phyloP scores from a whole-genome alignment of 2,888 invertebrate genomes.

The Platerodrilus igneus region DNA sequence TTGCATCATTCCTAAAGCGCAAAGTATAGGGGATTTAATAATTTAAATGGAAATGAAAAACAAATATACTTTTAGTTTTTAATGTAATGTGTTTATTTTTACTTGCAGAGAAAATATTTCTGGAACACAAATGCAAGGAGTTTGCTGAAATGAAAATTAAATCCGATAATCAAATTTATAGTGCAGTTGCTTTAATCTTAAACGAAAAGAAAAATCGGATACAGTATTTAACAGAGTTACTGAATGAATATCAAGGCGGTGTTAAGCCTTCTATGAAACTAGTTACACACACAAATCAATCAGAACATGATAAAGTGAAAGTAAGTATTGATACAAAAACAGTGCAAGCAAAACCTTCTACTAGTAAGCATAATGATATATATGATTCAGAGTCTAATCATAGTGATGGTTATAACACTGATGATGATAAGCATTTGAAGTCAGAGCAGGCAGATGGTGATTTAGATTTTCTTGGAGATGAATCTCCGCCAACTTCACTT shows the following conservation, averaged over 20 bases:
- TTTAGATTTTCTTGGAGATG: conserved; percentile 23
- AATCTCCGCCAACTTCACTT: conserved; percentile 14
- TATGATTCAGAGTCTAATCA: conserved; percentile 30
- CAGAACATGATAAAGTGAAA: not conserved
- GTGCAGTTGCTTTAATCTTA: conserved; percentile 37
- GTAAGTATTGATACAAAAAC: conserved; percentile 9
- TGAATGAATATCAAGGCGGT: conserved; percentile 33
- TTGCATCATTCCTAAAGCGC: no score
- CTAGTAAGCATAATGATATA: conserved; percentile 18
- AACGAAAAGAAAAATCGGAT: conserved; percentile 44
- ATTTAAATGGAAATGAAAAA: no score
- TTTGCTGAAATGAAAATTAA: conserved; percentile 23
- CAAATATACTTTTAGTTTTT: no score
- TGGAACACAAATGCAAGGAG: conserved; percentile 20
- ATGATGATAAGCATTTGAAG: conserved; percentile 23
- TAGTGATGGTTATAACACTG: conserved; percentile 23
- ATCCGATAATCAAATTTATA: conserved; percentile 35
- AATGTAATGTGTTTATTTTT: no score
- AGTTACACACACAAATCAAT: conserved; percentile 6
- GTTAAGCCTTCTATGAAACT: conserved; percentile 16
- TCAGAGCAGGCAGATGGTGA: conserved; percentile 12
- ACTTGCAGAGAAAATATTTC: conserved; percentile 20
- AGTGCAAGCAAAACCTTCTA: conserved; percentile 21
- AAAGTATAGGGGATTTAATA: no score
- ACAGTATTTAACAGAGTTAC: conserved; percentile 39